A percentile compares a stretch with the other conserved stretches of the same genome.
Evolutionary conservation across 2,888 invertebrate species (phyloP).

Genomic region (Choristoneura rosaceana): DNA sequence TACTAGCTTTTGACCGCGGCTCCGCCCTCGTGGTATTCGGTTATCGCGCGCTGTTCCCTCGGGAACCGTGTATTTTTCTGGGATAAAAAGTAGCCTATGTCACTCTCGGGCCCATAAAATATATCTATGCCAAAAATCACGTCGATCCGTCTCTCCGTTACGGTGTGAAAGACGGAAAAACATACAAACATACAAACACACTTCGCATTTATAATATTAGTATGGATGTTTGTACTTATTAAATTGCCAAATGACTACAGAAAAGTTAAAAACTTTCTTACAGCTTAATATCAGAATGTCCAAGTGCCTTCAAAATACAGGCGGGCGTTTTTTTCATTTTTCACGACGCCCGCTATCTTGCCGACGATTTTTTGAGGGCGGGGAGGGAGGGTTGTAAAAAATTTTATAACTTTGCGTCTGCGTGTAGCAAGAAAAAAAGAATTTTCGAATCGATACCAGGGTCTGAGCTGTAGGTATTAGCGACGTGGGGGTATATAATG

Average conservation of each 20-base stretch:
- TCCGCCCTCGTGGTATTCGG: too few relatives aligned
- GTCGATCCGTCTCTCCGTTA: too few relatives aligned
- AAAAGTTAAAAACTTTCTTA: not conserved
- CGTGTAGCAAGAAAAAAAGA: slow-evolving; percentile 59
- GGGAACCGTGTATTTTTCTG: too few relatives aligned
- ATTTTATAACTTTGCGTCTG: slow-evolving; percentile 70
- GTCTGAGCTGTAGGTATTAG: slow-evolving; percentile 31
- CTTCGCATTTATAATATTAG: too few relatives aligned
- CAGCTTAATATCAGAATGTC: not conserved
- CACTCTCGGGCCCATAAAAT: too few relatives aligned
- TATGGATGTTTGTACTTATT: too few relatives aligned
- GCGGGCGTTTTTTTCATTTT: slow-evolving; percentile 11
- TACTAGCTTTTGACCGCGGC: too few relatives aligned
- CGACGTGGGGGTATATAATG: not conserved
- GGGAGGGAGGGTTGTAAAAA: slow-evolving; percentile 63
- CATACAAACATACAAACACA: too few relatives aligned
- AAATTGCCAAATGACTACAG: not conserved
- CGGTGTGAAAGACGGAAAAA: too few relatives aligned
- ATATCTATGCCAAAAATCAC: too few relatives aligned
- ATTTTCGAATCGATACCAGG: slow-evolving; percentile 58
- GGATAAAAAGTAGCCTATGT: too few relatives aligned
- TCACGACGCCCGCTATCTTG: slow-evolving; percentile 43
- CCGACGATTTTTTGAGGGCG: slow-evolving; percentile 55
- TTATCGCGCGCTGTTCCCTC: too few relatives aligned
- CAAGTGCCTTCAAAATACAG: not conserved